phyloP scores from a whole-genome alignment of 2,888 invertebrate genomes.

The Ormia ochracea region DNA sequence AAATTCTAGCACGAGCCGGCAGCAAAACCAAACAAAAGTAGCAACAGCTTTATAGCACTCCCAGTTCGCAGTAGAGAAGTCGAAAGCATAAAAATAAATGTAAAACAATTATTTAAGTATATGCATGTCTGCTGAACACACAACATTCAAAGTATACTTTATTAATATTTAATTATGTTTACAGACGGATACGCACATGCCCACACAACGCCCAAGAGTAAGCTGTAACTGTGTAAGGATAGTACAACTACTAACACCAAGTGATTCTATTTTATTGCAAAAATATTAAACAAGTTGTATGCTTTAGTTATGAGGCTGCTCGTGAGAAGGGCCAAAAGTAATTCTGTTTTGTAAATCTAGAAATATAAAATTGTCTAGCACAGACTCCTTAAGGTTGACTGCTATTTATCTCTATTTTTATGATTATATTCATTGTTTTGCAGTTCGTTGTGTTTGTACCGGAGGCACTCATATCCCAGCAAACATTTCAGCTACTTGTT shows the following conservation, averaged over 20 bases:
- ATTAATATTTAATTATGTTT: constrained; percentile 47
- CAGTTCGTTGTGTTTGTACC: not conserved
- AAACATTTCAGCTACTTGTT: not conserved
- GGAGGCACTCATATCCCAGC: not conserved
- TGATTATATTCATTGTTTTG: constrained; percentile 10
- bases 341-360: constrained; percentile 26
- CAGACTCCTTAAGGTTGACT: constrained; percentile 42
- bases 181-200: not conserved
- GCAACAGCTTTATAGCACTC: too few relatives aligned
- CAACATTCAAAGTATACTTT: constrained; percentile 42
- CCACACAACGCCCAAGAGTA: not conserved
- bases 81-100: too few relatives aligned
- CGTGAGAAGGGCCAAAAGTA: not conserved
- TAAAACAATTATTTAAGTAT: constrained; percentile 17
- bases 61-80: too few relatives aligned
- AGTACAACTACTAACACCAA: not conserved
- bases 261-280: not conserved
- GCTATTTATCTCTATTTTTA: constrained; percentile 35
- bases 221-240: not conserved
- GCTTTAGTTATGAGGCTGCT: constrained; percentile 25
- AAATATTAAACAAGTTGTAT: not conserved
- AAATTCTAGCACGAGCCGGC: too few relatives aligned
- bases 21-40: too few relatives aligned
- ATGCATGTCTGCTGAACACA: not conserved
- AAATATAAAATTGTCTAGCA: constrained; percentile 36